phyloP scores from a whole-genome alignment of 2,113 vertebrate species.

The Ceuthmochares aereus region DNA sequence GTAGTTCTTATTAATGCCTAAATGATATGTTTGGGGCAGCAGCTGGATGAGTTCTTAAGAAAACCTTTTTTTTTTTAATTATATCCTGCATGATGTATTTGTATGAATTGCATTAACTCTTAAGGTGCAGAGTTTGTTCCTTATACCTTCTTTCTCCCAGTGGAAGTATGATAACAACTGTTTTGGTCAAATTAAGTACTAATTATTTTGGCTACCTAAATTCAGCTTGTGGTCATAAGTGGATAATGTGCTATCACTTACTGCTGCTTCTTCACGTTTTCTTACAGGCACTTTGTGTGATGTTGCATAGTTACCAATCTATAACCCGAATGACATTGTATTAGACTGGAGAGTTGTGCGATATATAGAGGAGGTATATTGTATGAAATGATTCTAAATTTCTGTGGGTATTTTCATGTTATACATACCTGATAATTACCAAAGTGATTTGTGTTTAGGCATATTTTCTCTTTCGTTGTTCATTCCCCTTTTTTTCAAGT shows the following conservation, averaged over 20 bases:
- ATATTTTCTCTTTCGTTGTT: not conserved
- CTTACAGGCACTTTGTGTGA: accelerated
- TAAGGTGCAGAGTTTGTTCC: not conserved
- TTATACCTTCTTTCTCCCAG: not conserved
- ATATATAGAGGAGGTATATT: not conserved
- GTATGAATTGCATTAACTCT: not conserved
- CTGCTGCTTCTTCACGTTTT: not conserved
- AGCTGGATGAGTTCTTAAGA: not conserved
- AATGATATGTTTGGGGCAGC: not conserved
- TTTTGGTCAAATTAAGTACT: not conserved
- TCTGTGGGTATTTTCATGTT: not conserved
- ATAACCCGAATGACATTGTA: not conserved
- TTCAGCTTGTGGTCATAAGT: not conserved
- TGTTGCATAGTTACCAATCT: not conserved
- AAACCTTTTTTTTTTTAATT: not conserved
- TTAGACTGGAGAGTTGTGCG: not conserved
- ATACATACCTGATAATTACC: not conserved
- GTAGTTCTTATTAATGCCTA: not conserved
- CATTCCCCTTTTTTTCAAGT: not conserved
- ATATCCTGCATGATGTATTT: not conserved
- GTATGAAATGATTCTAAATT: not conserved
- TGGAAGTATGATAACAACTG: not conserved
- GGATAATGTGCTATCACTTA: not conserved
- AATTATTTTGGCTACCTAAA: not conserved
- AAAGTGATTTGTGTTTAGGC: not conserved